Percentiles rank a stretch among this genome's conserved stretches.
Conservation (phyloP, 2,113 vertebrate species). For the Trogon melanurus region DNA sequence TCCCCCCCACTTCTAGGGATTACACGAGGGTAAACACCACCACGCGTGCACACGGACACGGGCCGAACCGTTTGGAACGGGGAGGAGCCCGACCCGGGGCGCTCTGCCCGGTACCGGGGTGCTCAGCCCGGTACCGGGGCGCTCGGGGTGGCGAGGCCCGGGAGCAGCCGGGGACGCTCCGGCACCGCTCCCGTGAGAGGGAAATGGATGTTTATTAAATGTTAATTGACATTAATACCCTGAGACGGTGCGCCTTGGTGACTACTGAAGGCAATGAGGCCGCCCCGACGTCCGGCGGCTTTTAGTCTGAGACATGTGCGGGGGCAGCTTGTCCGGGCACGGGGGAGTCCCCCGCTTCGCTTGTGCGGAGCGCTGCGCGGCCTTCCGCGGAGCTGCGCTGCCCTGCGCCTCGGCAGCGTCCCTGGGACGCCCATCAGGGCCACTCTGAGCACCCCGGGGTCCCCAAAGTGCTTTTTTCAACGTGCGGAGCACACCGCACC, state of each 20-base stretch:
- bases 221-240: neutral
- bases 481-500: neutral
- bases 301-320: neutral
- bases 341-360: neutral
- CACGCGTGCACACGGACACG: neutral
- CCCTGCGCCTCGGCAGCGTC: neutral
- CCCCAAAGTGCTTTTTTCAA: neutral
- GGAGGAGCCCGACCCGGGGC: neutral
- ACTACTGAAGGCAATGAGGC: neutral
- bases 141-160: neutral
- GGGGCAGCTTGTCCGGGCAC: neutral
- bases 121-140: neutral
- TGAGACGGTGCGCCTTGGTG: fast-evolving
- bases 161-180: no score
- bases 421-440: no score
- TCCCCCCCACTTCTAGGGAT: neutral
- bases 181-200: neutral
- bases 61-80: fast-evolving
- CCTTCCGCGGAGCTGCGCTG: neutral
- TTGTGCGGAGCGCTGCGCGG: neutral
- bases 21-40: neutral
- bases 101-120: neutral
- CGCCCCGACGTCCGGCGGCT: neutral
- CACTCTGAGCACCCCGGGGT: fast-evolving
- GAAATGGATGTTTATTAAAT: neutral